Evolutionary conservation across 64 coral and sea anemone species (phyloP), one percentile per base, ranked within the genome.

Genomic region (Stichodactyla mertensii): DNA sequence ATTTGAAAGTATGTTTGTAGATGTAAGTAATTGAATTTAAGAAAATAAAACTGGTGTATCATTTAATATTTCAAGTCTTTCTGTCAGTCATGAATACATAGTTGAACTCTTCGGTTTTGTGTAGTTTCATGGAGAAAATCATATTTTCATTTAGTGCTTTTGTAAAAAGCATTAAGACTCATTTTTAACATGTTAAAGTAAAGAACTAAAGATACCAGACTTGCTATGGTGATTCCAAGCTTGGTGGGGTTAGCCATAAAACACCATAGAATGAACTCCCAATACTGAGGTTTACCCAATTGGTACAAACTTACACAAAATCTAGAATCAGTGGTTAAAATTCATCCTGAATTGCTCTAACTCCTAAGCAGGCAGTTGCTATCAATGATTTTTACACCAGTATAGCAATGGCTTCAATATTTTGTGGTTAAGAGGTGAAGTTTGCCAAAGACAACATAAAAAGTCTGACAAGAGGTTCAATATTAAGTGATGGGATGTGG

Each of bases 351-450:
- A 55, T 81, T 81, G 78, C 69, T 74, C 69, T 31, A 74, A 74
- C 69, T 74, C 69, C 69, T 31, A 74, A 74, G 27, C 69, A 74
- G n/a, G 69, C 24, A 74, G 7, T 74, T 36, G 20, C 69, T 74
- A 74, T 74, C 60, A 87, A 92, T 92, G 82, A 87, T 79, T 23
- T 67, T 13, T 74, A 82, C 74, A 54, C 85, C 85, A 82, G 86
- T 92, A 55, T 62, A 57, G 64, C 57, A 87, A 77, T 57, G 67
- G 18, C 27, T 52, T 55, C 51, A 61, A 45, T 87, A 87, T 82
- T 69, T 56, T 92, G 91, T 92, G 91, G 91, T 92, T 88, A 77
- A 45, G 16, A 66, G 91, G 86, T 77, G 52, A 88, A 92, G 23
- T 61, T 88, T 92, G 62, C 80, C 58, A 85, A 55, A 53, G 83